Evolutionary conservation across 2,113 vertebrate genomes (phyloP), one percentile per base, ranked within the genome.

Genomic region (Engystomops pustulosus): DNA sequence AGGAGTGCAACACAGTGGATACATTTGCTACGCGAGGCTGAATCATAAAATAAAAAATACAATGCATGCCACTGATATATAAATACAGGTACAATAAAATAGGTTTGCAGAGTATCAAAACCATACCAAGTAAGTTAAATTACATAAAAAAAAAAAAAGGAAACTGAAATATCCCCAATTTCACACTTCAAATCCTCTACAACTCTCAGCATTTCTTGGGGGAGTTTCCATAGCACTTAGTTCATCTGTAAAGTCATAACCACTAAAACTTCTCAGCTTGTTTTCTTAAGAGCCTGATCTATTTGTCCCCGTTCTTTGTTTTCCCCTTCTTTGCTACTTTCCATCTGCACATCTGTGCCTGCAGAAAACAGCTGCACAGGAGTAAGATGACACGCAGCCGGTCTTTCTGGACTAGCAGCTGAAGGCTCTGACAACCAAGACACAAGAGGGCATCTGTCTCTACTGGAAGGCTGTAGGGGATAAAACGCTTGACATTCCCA

Each of bases 401-500:
- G 74, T 20, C 6, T 78, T n/a, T 70, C 74, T 70, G 49, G 55
- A 47, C 47, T 79, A 25, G 60, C 34, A 67, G 72, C 27, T 51
- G 44, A 51, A 12, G 60, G 60, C 25, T 77, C 62, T 17, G 72
- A 55, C 34, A 69, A 14, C 82, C 72, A 78, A n/a, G 72, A 38
- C 27, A 77, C 62, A 58, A 79, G 74, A 34, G 74, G 65, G 45
- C 47, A 45, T 70, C 67, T 58, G 49, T 70, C 83, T 25, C 79
- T 87, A 14, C 83, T 80, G 49, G 86, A 67, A 23, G 85, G 55
- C 20, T 70, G 86, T 17, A 86, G 88, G 79, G 95, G 95, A 5
- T 89, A 90, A 88, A 93, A 95, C 1, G 44, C 83, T 58, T 95
- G 92, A 83, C 90, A 90, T 3, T 91, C 90, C 92, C 92, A 92